Evolutionary conservation across 2,888 invertebrate genomes (phyloP).

Genomic region (Agrotis exclamationis): DNA sequence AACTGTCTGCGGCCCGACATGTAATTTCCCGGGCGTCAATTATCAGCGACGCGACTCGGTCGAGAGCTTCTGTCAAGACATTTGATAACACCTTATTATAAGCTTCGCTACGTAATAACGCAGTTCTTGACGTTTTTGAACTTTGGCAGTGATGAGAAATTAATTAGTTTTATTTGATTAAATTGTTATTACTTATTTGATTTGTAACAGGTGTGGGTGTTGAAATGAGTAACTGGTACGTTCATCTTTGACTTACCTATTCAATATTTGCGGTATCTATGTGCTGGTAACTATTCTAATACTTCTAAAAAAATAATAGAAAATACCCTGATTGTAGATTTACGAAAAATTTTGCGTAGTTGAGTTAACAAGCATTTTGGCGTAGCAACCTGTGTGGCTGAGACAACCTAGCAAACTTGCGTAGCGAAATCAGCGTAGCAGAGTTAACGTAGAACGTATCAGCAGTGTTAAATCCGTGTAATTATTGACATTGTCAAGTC

Average conservation of each 20-base stretch:
- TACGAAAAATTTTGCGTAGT: not conserved
- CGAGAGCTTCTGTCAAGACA: slow-evolving; percentile 83
- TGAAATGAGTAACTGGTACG: not conserved
- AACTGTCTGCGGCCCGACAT: slow-evolving; percentile 89
- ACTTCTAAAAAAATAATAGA: no score
- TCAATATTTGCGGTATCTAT: not conserved
- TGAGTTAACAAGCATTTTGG: not conserved
- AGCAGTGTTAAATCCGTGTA: not conserved
- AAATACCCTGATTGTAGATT: no score
- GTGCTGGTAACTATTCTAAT: no score
- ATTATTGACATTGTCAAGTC: not conserved
- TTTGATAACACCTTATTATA: slow-evolving; percentile 85
- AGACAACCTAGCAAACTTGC: not conserved
- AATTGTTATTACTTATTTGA: slow-evolving; percentile 10
- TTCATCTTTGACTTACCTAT: not conserved
- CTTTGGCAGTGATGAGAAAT: slow-evolving; percentile 39
- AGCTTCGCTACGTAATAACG: slow-evolving; percentile 63
- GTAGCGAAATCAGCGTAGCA: not conserved
- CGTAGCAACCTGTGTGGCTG: not conserved
- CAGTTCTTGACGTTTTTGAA: slow-evolving; percentile 56
- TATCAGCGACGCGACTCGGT: slow-evolving; percentile 84
- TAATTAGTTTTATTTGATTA: slow-evolving; percentile 34
- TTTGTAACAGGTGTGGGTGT: not conserved
- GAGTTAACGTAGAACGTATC: no score
- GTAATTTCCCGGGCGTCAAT: slow-evolving; percentile 91